A percentile compares a stretch with the other conserved stretches of the same genome.
Evolutionary conservation across 2,113 vertebrate genomes (phyloP).

Genomic region (Parotia lawesii): DNA sequence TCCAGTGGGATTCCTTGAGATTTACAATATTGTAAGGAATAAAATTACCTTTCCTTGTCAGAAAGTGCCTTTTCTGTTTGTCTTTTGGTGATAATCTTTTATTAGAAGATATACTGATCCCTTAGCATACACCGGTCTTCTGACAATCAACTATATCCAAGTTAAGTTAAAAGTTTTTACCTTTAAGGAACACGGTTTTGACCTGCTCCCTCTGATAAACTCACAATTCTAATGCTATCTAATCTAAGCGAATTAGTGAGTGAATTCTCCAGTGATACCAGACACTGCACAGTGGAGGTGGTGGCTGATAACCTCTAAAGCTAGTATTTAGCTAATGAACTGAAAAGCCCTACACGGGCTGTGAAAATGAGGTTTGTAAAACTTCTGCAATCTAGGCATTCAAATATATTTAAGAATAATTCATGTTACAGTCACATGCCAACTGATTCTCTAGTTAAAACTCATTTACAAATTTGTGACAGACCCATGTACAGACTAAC

Average conservation of each 20-base stretch:
- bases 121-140: background rate
- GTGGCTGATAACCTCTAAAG: background rate
- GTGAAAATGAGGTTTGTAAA: background rate
- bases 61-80: background rate
- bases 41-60: background rate
- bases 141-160: background rate
- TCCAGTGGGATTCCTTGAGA: background rate
- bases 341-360: background rate
- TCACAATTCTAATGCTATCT: background rate
- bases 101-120: background rate
- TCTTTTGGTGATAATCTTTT: background rate
- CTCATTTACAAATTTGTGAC: background rate
- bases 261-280: background rate
- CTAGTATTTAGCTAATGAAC: background rate
- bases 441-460: background rate
- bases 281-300: background rate
- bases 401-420: background rate
- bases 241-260: slow-evolving; percentile 3
- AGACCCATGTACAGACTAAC: background rate
- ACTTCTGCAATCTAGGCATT: background rate
- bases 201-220: background rate
- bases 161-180: background rate
- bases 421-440: rapidly evolving
- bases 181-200: background rate
- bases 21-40: background rate